A percentile compares a stretch with the other conserved stretches of the same genome.
Evolutionary conservation across 1,140 invertebrate genomes (phyloP).

Genomic region (Cydia splendana): DNA sequence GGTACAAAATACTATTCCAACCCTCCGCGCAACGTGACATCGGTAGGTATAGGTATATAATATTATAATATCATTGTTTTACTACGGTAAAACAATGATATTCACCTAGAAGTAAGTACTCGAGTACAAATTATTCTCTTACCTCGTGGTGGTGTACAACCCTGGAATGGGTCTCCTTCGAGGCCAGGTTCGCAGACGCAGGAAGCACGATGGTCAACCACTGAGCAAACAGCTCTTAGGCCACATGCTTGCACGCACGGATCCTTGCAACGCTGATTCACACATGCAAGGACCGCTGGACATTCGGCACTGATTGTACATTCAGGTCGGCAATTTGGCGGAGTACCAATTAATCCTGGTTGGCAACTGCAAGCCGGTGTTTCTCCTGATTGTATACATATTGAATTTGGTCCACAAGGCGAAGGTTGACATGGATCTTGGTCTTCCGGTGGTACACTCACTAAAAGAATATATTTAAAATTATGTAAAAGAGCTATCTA

Average conservation of each 20-base stretch:
- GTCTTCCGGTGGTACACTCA: conserved; percentile 60
- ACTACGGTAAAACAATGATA: too few species aligned
- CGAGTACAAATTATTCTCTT: conserved; percentile 40
- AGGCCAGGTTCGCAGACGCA: conserved; percentile 85
- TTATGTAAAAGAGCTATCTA: not conserved
- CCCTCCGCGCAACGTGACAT: not conserved
- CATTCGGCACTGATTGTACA: conserved; percentile 88
- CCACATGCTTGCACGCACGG: conserved; percentile 88
- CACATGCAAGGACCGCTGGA: conserved; percentile 84
- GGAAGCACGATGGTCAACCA: conserved; percentile 84
- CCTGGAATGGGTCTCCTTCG: conserved; percentile 88
- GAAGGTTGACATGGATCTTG: conserved; percentile 86
- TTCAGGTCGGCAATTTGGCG: conserved; percentile 90
- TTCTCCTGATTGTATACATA: conserved; percentile 84
- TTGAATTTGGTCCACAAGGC: conserved; percentile 90
- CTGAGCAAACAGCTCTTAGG: conserved; percentile 82
- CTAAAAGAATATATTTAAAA: not conserved
- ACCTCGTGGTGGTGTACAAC: conserved; percentile 80
- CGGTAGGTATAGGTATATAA: too few species aligned
- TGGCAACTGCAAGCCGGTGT: conserved; percentile 89
- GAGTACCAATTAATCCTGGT: conserved; percentile 87
- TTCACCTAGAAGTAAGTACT: too few species aligned
- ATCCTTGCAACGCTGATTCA: conserved; percentile 85
- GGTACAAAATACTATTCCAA: not conserved
- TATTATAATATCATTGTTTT: too few species aligned